phyloP scores from a whole-genome alignment of 1,140 invertebrate species.

The Camponotus vicinus region DNA sequence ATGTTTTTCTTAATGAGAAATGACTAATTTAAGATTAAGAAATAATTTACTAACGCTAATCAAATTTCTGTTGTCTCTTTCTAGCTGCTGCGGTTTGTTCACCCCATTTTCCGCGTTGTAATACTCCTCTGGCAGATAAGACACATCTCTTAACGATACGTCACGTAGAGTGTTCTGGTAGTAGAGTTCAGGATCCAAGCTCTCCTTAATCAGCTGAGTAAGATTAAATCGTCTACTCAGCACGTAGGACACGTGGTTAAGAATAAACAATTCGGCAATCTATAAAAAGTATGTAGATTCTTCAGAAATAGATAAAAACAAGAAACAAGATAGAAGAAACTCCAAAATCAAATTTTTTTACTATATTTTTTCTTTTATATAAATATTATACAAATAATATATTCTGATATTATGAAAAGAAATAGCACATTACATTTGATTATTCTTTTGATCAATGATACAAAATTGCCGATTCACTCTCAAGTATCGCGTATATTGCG shows the following conservation, averaged over 20 bases:
- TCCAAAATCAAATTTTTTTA: background rate
- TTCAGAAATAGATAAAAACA: background rate
- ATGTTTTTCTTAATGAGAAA: background rate
- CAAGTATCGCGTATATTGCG: slow-evolving; percentile 21
- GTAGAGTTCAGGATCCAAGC: background rate
- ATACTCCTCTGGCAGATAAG: slow-evolving; percentile 68
- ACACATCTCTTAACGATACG: slow-evolving; percentile 21
- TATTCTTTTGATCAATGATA: slow-evolving; percentile 18
- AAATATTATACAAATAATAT: slow-evolving; percentile 3
- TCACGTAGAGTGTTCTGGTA: background rate
- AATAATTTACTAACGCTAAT: slow-evolving; percentile 69
- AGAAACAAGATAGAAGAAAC: background rate
- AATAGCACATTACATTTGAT: background rate
- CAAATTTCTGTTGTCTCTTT: slow-evolving; percentile 70
- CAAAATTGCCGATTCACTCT: slow-evolving; percentile 24
- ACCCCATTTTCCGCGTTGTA: slow-evolving; percentile 36
- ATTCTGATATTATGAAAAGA: background rate
- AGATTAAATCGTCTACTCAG: slow-evolving; percentile 63
- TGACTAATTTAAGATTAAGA: background rate
- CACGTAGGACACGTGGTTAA: slow-evolving; percentile 43
- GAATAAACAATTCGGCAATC: slow-evolving; percentile 54
- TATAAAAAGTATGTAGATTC: slow-evolving; percentile 28
- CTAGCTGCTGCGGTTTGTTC: slow-evolving; percentile 13
- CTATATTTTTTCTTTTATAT: background rate
- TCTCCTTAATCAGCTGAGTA: slow-evolving; percentile 25